These are phyloP conservation scores for Leucoma salicis DNA, from an alignment of 2,888 invertebrate genomes.

Conservation along the genomic window DNA sequence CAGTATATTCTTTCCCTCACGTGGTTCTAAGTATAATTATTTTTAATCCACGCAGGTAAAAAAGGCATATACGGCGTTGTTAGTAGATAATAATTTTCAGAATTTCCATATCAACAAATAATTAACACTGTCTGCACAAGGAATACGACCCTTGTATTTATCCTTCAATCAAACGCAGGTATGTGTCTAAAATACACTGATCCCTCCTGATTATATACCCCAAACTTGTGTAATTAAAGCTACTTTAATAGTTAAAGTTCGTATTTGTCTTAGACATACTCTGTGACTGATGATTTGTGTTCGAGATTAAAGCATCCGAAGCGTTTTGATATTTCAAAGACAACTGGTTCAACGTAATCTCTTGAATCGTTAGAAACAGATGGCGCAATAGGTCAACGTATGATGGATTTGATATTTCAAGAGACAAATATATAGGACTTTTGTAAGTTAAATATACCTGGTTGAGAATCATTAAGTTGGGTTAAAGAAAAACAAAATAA, in stretches of 20 bases:
- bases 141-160: too few species aligned
- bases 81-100: too few species aligned
- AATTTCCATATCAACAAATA: too few species aligned
- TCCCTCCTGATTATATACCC: conserved; percentile 14
- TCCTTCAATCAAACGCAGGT: too few species aligned
- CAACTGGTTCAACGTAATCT: not conserved
- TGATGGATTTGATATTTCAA: not conserved
- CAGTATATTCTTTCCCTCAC: too few species aligned
- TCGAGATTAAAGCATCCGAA: conserved; percentile 8
- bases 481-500: not conserved
- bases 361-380: not conserved
- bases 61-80: too few species aligned
- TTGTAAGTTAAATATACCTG: not conserved
- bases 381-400: not conserved
- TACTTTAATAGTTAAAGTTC: conserved; percentile 26
- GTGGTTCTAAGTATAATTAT: too few species aligned
- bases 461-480: not conserved
- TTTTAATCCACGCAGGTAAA: too few species aligned
- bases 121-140: too few species aligned
- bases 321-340: not conserved
- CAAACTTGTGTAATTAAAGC: conserved; percentile 28
- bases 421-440: not conserved
- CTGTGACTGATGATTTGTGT: conserved; percentile 16
- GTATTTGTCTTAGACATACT: conserved; percentile 19
- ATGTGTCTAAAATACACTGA: not conserved